Evolutionary conservation across 2,797 vertebrate species (phyloP), one percentile per base, ranked within the genome.

Genomic region (Bradypodion pumilum): DNA sequence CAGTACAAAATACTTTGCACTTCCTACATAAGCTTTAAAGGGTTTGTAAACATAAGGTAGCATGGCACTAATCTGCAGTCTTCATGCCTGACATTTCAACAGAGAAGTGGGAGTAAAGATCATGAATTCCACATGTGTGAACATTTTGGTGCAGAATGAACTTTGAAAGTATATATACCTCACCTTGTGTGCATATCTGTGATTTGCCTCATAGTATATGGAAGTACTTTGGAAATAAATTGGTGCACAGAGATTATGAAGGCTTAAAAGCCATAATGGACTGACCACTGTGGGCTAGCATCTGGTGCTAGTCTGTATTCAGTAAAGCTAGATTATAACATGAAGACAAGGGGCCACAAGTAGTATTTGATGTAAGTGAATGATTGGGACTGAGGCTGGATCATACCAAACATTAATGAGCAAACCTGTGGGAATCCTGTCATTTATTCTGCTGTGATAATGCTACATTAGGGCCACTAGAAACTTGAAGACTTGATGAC

Each of bases 391-490:
- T 70, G 35, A 19, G 82, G 74, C 75, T 8, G 1, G 0, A 1
- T 77, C 78, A 76, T 0, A 0, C 25, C 78, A 59, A 75, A 70
- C 86, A 85, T 82, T 86, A 88, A 0, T 60, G 65, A 83, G 44
- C 7, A 59, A 8, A 56, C 79, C 81, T 78, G 74, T 5, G 52
- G 83, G 72, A 77, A 87, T 83, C 74, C 81, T 83, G 49, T 81
- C 63, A 83, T 85, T 92, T 88, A 74, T 37, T 60, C 76, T 4
- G 46, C 70, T 88, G 87, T 4, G 62, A 87, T 79, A 73, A 69
- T 87, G n/a, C 21, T 25, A 5, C 32, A 74, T 74, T 37, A 44
- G 35, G 66, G 89, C 80, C 0, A 78, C 35, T 59, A 37, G 37
- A 72, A 68, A 74, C 21, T 42, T 65, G 46, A 91, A 59, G 69